Evolutionary conservation across 2,888 invertebrate species (phyloP).

Genomic region (Cremastinae sp.): DNA sequence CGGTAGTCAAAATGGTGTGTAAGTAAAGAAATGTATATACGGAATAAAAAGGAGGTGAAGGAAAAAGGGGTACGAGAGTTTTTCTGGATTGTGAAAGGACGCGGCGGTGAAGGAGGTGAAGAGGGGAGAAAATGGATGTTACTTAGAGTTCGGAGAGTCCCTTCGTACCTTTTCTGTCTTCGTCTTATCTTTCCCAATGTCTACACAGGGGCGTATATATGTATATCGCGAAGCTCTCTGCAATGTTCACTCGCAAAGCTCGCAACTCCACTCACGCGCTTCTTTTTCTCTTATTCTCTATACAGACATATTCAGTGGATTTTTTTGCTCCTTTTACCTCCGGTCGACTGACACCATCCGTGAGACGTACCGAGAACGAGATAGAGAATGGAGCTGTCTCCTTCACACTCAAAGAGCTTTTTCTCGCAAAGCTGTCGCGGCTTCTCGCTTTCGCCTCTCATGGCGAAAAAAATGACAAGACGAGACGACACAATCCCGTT

Average conservation of each 20-base stretch:
- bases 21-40: slow-evolving; percentile 69
- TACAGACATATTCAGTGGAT: slow-evolving; percentile 2
- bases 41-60: background rate
- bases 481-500: slow-evolving; percentile 25
- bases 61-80: slow-evolving; percentile 52
- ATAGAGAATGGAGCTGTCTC: slow-evolving; percentile 47
- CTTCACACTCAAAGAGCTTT: slow-evolving; percentile 72
- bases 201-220: slow-evolving; percentile 30
- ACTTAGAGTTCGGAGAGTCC: slow-evolving; percentile 73
- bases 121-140: slow-evolving; percentile 75
- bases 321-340: slow-evolving; percentile 39
- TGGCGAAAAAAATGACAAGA: slow-evolving; percentile 6
- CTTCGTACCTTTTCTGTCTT: slow-evolving; percentile 64
- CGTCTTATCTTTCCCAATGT: slow-evolving; percentile 42
- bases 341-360: slow-evolving; percentile 40
- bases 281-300: slow-evolving; percentile 20
- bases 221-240: slow-evolving; percentile 27
- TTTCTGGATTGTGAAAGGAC: slow-evolving; percentile 43
- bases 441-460: slow-evolving; percentile 41
- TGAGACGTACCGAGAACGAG: slow-evolving; percentile 21
- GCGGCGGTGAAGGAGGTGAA: slow-evolving; percentile 30
- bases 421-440: slow-evolving; percentile 67
- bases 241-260: slow-evolving; percentile 36
- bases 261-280: slow-evolving; percentile 43
- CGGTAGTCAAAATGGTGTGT: slow-evolving; percentile 5